Percentiles rank a stretch among this genome's conserved stretches.
Conservation (phyloP, 2,888 invertebrate genomes). For the Syrista parreyssii region DNA sequence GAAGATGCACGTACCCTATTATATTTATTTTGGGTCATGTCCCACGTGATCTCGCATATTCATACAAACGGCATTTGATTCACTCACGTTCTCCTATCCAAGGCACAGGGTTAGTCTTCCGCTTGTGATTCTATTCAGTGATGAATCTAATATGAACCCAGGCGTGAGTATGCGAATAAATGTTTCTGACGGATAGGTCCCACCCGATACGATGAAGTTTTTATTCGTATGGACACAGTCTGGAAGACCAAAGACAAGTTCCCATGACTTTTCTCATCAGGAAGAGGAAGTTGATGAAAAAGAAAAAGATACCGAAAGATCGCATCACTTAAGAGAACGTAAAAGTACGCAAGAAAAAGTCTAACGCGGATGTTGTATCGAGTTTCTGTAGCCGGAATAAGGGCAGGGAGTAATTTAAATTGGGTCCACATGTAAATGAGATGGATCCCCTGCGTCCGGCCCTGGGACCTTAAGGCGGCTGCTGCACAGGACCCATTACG, state of each 20-base stretch:
- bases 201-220: slow-evolving; percentile 15
- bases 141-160: slow-evolving; percentile 39
- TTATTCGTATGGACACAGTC: background rate
- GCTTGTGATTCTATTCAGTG: slow-evolving; percentile 34
- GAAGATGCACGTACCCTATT: background rate
- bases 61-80: background rate
- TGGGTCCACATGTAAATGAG: background rate
- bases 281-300: background rate
- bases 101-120: slow-evolving; percentile 41
- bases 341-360: background rate
- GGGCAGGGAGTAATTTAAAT: background rate
- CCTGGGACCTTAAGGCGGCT: background rate
- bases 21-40: slow-evolving; percentile 32
- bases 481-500: slow-evolving; percentile 18
- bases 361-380: background rate
- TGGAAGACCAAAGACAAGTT: background rate
- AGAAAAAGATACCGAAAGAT: background rate
- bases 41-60: slow-evolving; percentile 53
- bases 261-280: background rate
- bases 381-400: background rate
- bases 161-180: slow-evolving; percentile 53
- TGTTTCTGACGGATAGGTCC: slow-evolving; percentile 22
- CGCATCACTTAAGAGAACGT: background rate
- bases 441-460: background rate
- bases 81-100: background rate